A percentile compares a stretch with the other conserved stretches of the same genome.
These are phyloP conservation scores for Branchellion lobata DNA, from an alignment of 2,888 invertebrate species.

Conservation along the genomic window DNA sequence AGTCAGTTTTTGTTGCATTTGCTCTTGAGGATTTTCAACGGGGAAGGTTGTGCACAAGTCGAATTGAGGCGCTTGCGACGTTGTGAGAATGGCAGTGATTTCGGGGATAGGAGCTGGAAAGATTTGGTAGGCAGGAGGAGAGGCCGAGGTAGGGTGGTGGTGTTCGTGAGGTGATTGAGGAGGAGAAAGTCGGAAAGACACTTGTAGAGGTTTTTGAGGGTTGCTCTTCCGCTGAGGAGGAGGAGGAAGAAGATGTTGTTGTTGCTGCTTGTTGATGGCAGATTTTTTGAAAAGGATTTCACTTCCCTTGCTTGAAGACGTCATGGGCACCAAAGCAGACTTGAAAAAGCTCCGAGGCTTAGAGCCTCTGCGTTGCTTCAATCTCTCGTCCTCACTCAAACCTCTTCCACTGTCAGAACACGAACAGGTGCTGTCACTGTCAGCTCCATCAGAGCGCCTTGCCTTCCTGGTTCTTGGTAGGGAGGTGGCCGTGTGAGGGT, in stretches of 20 bases:
- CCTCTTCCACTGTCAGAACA: conserved; percentile 49
- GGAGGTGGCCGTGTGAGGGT: neutral
- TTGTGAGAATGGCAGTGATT: neutral
- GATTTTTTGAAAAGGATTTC: neutral
- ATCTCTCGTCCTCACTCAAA: conserved; percentile 47
- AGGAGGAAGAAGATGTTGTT: neutral
- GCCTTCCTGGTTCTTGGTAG: neutral
- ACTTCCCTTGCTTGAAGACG: neutral
- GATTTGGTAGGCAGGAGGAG: neutral
- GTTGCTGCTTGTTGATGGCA: neutral
- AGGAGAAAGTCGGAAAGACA: conserved; percentile 31
- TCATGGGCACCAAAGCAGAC: conserved; percentile 1
- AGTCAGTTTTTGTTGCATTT: neutral
- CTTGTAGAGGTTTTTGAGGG: conserved; percentile 23
- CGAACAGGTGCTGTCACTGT: conserved; percentile 47
- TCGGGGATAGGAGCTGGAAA: neutral
- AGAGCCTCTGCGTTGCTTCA: conserved; percentile 23
- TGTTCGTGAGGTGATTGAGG: neutral
- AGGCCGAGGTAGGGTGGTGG: neutral
- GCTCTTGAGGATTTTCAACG: neutral
- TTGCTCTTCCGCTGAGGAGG: neutral
- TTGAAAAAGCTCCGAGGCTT: neutral
- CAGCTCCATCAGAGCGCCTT: neutral
- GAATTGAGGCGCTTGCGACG: no score
- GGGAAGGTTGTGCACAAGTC: no score